Percentiles rank a stretch among this genome's conserved stretches.
Evolutionary conservation across 1,140 invertebrate species (phyloP).

Genomic region (Papilio machaon): DNA sequence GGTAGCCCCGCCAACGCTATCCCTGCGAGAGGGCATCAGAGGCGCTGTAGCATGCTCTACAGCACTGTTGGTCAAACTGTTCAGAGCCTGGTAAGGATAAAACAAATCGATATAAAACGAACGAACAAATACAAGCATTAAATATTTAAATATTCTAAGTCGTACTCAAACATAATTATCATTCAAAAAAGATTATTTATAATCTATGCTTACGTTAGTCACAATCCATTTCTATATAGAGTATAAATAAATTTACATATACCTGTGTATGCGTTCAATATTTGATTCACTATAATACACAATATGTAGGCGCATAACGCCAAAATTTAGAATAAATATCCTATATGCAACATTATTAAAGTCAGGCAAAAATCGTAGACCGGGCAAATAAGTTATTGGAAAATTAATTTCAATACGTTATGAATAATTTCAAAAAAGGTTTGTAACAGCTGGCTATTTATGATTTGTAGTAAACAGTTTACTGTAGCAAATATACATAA

Average conservation of each 20-base stretch:
- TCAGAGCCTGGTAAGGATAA: conserved; percentile 83
- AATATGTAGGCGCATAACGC: background rate
- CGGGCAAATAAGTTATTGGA: background rate
- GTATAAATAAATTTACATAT: background rate
- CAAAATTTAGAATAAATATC: background rate
- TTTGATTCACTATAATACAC: background rate
- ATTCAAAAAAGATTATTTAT: background rate
- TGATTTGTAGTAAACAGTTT: background rate
- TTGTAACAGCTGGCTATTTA: background rate
- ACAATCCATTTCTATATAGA: conserved; percentile 15
- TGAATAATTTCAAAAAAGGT: background rate
- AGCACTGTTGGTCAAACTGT: conserved; percentile 84
- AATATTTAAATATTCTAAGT: background rate
- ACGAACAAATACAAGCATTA: background rate
- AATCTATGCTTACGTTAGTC: background rate
- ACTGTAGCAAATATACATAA: background rate
- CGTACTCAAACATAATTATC: background rate
- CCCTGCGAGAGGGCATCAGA: conserved; percentile 85
- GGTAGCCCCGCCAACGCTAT: conserved; percentile 84
- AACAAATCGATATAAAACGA: conserved; percentile 37
- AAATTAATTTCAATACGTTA: background rate
- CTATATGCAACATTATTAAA: background rate
- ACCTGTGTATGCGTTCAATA: background rate
- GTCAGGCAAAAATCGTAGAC: background rate
- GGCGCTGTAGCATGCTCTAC: conserved; percentile 82